These are phyloP conservation scores for Drosophila quinaria DNA, from an alignment of 2,888 invertebrate species.

Conservation along the genomic window DNA sequence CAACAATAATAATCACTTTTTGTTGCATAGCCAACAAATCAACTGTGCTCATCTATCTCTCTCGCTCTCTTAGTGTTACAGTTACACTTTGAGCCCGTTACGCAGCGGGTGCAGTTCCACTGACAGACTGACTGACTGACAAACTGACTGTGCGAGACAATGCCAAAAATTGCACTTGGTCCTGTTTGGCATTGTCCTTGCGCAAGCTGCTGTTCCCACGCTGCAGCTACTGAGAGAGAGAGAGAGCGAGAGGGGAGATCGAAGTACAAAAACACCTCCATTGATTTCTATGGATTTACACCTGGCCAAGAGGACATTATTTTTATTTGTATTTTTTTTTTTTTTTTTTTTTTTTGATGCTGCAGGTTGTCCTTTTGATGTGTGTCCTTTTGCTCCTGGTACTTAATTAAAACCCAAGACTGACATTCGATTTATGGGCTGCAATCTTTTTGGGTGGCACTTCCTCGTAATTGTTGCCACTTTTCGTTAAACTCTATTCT, in stretches of 20 bases:
- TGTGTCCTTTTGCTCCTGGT: slow-evolving; percentile 30
- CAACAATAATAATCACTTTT: slow-evolving; percentile 65
- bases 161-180: slow-evolving; percentile 71
- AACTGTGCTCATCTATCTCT: not conserved
- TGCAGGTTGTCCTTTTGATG: slow-evolving; percentile 65
- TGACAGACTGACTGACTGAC: slow-evolving; percentile 8
- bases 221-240: slow-evolving; percentile 23
- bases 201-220: slow-evolving; percentile 82
- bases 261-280: slow-evolving; percentile 54
- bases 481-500: slow-evolving; percentile 14
- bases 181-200: slow-evolving; percentile 70
- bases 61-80: slow-evolving; percentile 29
- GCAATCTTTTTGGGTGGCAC: slow-evolving; percentile 61
- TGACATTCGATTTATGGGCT: slow-evolving; percentile 78
- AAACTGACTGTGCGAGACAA: slow-evolving; percentile 50
- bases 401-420: slow-evolving; percentile 75
- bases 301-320: slow-evolving; percentile 62
- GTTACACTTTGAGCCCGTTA: slow-evolving; percentile 62
- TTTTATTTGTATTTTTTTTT: not conserved
- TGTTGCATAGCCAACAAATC: slow-evolving; percentile 55
- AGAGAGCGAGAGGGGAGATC: not conserved
- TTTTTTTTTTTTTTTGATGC: slow-evolving; percentile 27
- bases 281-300: slow-evolving; percentile 63
- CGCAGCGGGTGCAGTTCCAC: slow-evolving; percentile 68
- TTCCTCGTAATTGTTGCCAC: slow-evolving; percentile 74